Evolutionary conservation across 2,797 vertebrate species (phyloP).

Genomic region (Leptodactylus fallax): DNA sequence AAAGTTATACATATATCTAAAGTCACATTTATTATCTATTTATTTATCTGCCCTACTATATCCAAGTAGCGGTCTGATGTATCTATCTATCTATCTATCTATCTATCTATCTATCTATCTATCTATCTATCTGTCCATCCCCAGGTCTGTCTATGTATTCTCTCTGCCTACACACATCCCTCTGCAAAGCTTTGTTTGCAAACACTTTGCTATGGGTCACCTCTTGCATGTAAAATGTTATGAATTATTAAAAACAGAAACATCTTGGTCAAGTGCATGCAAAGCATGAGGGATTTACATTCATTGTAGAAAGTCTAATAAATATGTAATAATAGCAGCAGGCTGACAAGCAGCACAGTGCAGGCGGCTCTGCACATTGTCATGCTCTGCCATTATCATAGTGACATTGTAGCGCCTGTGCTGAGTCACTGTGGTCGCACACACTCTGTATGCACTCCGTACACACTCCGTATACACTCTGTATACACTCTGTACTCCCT

Average conservation of each 20-base stretch:
- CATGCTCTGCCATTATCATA: neutral
- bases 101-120: neutral
- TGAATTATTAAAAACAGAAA: constrained; percentile 41
- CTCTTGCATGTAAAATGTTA: constrained; percentile 45
- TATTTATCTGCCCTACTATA: neutral
- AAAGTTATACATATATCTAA: too few relatives aligned
- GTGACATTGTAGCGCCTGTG: neutral
- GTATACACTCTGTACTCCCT: too few relatives aligned
- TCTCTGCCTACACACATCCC: neutral
- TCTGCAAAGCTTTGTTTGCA: constrained; percentile 21
- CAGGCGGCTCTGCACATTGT: neutral
- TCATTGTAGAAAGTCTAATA: neutral
- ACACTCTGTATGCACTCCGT: too few relatives aligned
- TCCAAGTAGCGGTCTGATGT: neutral
- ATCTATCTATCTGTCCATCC: constrained; percentile 1
- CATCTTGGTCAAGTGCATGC: constrained; percentile 39
- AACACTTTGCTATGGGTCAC: constrained; percentile 35
- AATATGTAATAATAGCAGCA: constrained; percentile 33
- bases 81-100: constrained; percentile 7
- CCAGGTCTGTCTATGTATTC: neutral
- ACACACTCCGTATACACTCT: neutral
- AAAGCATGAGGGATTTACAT: constrained; percentile 18
- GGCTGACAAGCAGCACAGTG: neutral
- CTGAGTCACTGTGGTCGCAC: neutral
- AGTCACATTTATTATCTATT: too few relatives aligned